Evolutionary conservation across 1,140 invertebrate species (phyloP).

Genomic region (Sitophilus oryzae): DNA sequence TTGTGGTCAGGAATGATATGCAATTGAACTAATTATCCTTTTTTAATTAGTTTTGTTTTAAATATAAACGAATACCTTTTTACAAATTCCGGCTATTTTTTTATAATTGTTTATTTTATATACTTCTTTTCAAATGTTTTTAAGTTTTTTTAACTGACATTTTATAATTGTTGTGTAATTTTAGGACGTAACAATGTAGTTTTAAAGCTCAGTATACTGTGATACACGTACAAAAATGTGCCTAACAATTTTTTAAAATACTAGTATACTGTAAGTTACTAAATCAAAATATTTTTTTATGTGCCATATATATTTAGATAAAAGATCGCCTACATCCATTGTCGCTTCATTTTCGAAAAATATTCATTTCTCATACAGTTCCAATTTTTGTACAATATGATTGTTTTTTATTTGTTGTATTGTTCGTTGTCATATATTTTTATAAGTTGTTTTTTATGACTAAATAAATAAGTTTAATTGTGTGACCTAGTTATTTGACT

Average conservation of each 20-base stretch:
- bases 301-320: constrained; percentile 13
- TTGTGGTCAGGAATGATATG: constrained; percentile 42
- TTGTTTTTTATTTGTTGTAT: no score
- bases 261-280: constrained; percentile 15
- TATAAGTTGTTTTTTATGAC: no score
- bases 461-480: no score
- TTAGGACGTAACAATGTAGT: no score
- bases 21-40: constrained; percentile 11
- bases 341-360: no score
- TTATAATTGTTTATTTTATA: neutral
- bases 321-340: neutral
- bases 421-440: no score
- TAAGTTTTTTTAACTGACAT: neutral
- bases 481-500: no score
- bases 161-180: constrained; percentile 9
- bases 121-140: neutral
- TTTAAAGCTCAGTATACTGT: constrained; percentile 33
- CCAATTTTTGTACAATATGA: no score
- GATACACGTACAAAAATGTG: constrained; percentile 32
- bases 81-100: neutral
- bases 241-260: constrained; percentile 19
- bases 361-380: no score
- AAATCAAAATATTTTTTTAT: constrained; percentile 11
- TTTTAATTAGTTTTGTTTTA: constrained; percentile 5
- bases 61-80: no score